Evolutionary conservation across 2,888 invertebrate genomes (phyloP), one percentile per base, ranked within the genome.

Genomic region (Synergus itoensis): DNA sequence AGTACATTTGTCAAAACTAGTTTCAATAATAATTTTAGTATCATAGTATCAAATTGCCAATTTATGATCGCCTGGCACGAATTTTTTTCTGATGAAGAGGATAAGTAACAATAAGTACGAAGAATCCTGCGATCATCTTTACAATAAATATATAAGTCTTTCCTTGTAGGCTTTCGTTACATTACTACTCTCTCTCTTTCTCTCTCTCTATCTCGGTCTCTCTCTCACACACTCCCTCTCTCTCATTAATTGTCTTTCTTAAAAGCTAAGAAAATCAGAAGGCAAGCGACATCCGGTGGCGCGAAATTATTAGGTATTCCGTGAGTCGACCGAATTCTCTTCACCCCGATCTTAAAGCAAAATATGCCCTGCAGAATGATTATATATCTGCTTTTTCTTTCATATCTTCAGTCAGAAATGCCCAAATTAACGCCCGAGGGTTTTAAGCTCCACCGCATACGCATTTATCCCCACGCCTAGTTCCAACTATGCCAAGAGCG

Each of bases 241-340:
- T 77, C 77, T 73, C 77, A 73, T 79, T 57, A 69, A 62, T 75
- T 69, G 65, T 80, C 80, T 67, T 82, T 80, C 53, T 83, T 73
- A 73, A 73, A 62, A 73, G 36, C 73, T 73, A 73, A 28, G n/a
- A 73, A 73, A 73, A 73, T 53, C 12, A 73, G 53, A 73, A 73
- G 73, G 73, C 53, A 73, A 73, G 73, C 73, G 53, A 73, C 48
- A 69, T 69, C 69, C 69, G 48, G 69, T 69, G 69, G 8, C 69
- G 69, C 48, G 28, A 69, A 69, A 69, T 69, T 7, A 45, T n/a
- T 18, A 57, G 18, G 8, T 57, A 57, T 69, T 69, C 48, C 48
- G 28, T 69, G 7, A 67, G 41, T 67, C 41, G 14, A 28, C 40
- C 53, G 57, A 40, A 57, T 21, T 16, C 41, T 40, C 57, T 8